Conservation (phyloP, 2,113 vertebrate species). For the Sinosuthora webbiana region DNA sequence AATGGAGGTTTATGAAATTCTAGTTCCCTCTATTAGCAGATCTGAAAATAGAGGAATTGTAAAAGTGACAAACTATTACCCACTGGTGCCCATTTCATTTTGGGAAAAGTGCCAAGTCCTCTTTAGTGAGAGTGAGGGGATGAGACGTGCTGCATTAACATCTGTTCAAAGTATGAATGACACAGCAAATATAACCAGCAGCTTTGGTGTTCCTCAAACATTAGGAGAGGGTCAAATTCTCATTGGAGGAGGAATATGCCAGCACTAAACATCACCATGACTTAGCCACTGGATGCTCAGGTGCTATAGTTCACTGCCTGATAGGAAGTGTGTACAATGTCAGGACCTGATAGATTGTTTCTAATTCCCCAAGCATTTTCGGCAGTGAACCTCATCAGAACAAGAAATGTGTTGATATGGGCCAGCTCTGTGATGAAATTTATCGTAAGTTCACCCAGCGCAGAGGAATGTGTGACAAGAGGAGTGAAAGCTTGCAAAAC, state of each 20-base stretch:
- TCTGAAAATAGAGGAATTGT: neutral
- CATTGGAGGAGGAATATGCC: neutral
- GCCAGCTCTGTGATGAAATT: neutral
- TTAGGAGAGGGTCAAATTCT: neutral
- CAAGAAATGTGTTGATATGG: neutral
- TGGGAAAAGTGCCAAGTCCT: neutral
- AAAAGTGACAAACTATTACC: neutral
- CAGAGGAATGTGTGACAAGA: neutral
- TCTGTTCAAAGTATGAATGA: neutral
- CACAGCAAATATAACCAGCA: neutral
- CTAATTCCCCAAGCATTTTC: neutral
- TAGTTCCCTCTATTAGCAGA: neutral
- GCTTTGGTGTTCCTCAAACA: neutral
- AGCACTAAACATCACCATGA: neutral
- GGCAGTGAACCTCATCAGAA: neutral
- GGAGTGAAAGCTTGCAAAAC: neutral
- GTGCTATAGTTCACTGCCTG: neutral
- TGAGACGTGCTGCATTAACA: neutral
- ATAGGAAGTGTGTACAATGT: neutral
- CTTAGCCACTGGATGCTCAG: neutral
- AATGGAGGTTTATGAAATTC: neutral
- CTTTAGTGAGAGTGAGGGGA: neutral
- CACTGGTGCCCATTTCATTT: neutral
- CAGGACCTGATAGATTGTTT: neutral
- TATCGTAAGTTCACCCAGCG: rapidly evolving